Evolutionary conservation across 2,888 invertebrate species (phyloP), one percentile per base, ranked within the genome.

Genomic region (Heterodera filipjevi): DNA sequence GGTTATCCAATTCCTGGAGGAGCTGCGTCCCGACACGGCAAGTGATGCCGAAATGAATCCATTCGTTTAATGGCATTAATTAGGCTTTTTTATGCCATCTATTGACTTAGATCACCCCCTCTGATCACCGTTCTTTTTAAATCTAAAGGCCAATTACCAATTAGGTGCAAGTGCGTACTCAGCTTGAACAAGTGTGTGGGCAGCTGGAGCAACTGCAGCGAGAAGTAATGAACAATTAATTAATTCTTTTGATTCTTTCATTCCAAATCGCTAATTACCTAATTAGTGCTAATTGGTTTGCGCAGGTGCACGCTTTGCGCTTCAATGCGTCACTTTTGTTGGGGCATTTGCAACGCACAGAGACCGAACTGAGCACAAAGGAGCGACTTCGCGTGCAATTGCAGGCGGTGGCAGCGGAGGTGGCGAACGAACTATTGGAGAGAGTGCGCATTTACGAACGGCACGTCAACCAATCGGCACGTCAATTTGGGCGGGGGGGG

Each of bases 391-490:
- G 64, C 71, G 79, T 77, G 27, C 70, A 66, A 33, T 59, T 83
- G 72, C 44, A 81, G 66, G 79, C 76, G 32, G 78, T 79, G 5
- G 81, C 80, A 12, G 66, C 68, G 16, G 83, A 84, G 30, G 84
- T 85, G 77, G 82, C 85, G 66, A 83, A 82, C 66, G 77, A 81
- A n/a, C 84, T 86, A 71, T 83, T 85, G 39, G 81, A 80, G 10
- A 71, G 78, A 16, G 83, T 86, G 5, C 84, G 70, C n/a, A 66
- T 73, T 39, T 82, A 82, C 68, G 80, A 70, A 30, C 44, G 77
- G 33, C 82, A 82, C 71, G 77, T 82, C 35, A 83, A 82, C 66
- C 70, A 74, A 27, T 80, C 82, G 44, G 82, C 59, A 59, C 59
- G 59, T 59, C 27, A 59, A 53, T 53, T 81, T n/a, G n/a, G n/a